A percentile compares a stretch with the other conserved stretches of the same genome.
phyloP scores from a whole-genome alignment of 92 coral and sea anemone species.

The Muricea muricata region DNA sequence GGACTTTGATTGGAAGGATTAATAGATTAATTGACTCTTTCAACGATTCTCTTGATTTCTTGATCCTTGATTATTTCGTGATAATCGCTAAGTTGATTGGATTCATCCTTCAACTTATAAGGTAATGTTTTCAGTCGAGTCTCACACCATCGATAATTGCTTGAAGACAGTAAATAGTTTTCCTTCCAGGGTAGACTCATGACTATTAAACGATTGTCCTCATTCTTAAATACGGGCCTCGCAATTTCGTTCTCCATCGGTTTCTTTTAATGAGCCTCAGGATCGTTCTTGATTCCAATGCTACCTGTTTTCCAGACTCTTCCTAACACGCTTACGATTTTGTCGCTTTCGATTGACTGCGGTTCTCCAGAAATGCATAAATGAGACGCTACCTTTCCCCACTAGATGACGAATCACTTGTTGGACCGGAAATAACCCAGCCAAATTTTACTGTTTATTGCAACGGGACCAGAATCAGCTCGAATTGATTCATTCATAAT shows the following conservation, averaged over 20 bases:
- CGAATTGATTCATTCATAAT: conserved; percentile 1
- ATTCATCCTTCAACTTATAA: not conserved
- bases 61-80: not conserved
- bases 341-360: not conserved
- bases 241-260: not conserved
- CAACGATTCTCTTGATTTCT: not conserved
- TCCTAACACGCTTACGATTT: not conserved
- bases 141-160: not conserved
- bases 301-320: conserved; percentile 2
- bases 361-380: not conserved
- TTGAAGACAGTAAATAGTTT: not conserved
- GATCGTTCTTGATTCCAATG: not conserved
- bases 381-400: not conserved
- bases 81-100: not conserved
- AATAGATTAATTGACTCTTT: not conserved
- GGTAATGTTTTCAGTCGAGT: not conserved
- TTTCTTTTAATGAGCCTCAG: not conserved
- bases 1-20: not conserved
- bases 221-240: not conserved
- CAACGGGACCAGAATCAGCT: conserved; percentile 1
- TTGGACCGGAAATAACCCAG: conserved; percentile 20
- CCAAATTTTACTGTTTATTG: conserved; percentile 6
- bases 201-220: not conserved
- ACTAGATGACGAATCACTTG: not conserved
- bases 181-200: conserved; percentile 26